Percentiles rank a stretch among this genome's conserved stretches.
These are phyloP conservation scores for Pavo muticus DNA, from an alignment of 2,113 vertebrate genomes.

Conservation along the genomic window DNA sequence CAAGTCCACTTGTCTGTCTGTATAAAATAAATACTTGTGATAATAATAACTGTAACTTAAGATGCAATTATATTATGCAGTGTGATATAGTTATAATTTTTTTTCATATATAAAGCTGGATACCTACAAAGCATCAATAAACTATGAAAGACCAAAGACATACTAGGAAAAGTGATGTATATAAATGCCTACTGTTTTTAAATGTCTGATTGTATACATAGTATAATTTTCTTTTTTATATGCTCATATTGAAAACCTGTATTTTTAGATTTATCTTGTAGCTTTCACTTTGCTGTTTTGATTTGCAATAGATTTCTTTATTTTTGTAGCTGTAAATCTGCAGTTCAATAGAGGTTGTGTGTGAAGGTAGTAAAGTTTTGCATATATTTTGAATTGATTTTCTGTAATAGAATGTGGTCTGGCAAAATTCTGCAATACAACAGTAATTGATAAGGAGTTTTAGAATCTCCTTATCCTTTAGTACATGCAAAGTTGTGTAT, in stretches of 20 bases:
- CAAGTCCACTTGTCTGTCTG: not conserved
- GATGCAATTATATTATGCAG: not conserved
- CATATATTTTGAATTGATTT: not conserved
- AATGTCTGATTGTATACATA: not conserved
- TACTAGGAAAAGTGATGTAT: not conserved
- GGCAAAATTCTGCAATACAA: not conserved
- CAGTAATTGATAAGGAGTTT: not conserved
- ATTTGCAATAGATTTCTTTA: not conserved
- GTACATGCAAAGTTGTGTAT: not conserved
- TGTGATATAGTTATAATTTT: not conserved
- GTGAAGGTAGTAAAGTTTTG: not conserved
- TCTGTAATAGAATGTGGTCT: not conserved
- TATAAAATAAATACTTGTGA: not conserved
- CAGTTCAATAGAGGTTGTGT: not conserved
- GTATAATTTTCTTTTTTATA: not conserved
- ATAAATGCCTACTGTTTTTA: not conserved
- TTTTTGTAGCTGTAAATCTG: not conserved
- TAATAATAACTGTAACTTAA: not conserved
- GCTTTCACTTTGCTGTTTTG: not conserved
- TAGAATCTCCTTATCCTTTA: not conserved
- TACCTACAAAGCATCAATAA: not conserved
- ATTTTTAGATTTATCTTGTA: constrained; percentile 1
- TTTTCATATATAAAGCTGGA: not conserved
- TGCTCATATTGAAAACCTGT: not conserved
- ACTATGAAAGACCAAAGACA: not conserved